Conservation (phyloP, 2,113 vertebrate genomes). For the Aphelocoma coerulescens region DNA sequence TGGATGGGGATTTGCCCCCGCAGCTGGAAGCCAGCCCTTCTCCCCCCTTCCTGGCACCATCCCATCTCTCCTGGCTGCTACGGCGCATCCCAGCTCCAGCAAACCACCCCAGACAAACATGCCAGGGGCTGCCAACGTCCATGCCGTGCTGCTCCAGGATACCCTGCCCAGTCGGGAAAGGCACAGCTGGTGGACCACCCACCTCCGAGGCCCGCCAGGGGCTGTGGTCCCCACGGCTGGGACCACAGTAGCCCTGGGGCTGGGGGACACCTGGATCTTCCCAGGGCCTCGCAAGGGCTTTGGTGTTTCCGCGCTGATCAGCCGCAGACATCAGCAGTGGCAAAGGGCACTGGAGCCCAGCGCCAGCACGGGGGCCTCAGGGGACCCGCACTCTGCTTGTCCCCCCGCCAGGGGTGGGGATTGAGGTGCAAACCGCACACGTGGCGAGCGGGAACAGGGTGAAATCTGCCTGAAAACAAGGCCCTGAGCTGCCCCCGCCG, state of each 20-base stretch:
- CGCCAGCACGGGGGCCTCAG: neutral
- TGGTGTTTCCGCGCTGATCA: accelerated
- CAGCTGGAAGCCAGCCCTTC: neutral
- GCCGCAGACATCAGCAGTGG: neutral
- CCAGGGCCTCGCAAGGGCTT: neutral
- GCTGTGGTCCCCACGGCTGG: neutral
- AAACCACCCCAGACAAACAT: accelerated
- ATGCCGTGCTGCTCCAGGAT: neutral
- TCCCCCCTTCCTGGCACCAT: neutral
- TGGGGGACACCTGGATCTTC: accelerated
- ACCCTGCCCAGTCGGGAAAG: accelerated
- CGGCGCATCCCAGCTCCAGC: neutral
- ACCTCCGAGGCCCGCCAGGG: accelerated
- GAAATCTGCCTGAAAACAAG: neutral
- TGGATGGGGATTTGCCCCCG: neutral
- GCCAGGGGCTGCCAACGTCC: accelerated
- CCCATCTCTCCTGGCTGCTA: neutral
- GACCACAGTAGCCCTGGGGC: neutral
- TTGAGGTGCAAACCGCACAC: neutral
- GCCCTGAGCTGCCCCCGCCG: accelerated
- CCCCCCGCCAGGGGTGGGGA: neutral
- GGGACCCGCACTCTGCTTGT: neutral
- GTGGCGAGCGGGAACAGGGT: neutral
- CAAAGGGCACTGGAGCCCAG: neutral
- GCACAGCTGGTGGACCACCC: neutral